Evolutionary conservation across 2,888 invertebrate genomes (phyloP), one percentile per base, ranked within the genome.

Genomic region (Tanytarsus gracilentus): DNA sequence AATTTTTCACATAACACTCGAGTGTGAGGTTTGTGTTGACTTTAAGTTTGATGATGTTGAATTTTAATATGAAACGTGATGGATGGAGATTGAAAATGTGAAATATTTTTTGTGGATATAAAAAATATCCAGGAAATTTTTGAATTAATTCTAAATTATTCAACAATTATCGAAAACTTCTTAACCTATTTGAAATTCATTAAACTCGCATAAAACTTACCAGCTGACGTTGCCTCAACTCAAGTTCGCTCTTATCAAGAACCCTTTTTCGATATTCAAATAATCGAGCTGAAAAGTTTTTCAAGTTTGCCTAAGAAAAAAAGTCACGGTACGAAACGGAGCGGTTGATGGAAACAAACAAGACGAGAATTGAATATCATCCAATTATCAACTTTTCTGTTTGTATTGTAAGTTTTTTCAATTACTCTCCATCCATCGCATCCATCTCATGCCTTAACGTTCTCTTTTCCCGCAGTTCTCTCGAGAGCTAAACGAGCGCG

Each of bases 381-480:
- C 33, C 55, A 56, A 56, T 56, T 56, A 56, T 56, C 55, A 56
- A 56, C 55, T 56, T 44, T 55, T 55, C 55, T 56, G 55, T 36
- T 36, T 56, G 55, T 40, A 36, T 36, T 56, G 25, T n/a, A 40
- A 25, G n/a, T 56, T 36, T 56, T 56, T 56, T 56, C 55, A 56
- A 56, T 56, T 56, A 56, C 23, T 36, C 55, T 56, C 40, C 40
- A 9, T n/a, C n/a, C n/a, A n/a, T n/a, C n/a, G n/a, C 55, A 33
- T 56, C 40, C 55, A 40, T 40, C 40, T 29, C 44, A 44, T 40
- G n/a, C 4, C 39, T 36, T 55, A 40, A 11, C 9, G 21, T 39
- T 56, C 26, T 56, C 40, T 18, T 18, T 44, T 44, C 44, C 44
- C 44, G 44, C 44, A 44, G 44, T 18, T n/a, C n/a, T n/a, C n/a